These are phyloP conservation scores for Ganaspis sp. DNA, from an alignment of 1,140 invertebrate genomes.

Conservation along the genomic window DNA sequence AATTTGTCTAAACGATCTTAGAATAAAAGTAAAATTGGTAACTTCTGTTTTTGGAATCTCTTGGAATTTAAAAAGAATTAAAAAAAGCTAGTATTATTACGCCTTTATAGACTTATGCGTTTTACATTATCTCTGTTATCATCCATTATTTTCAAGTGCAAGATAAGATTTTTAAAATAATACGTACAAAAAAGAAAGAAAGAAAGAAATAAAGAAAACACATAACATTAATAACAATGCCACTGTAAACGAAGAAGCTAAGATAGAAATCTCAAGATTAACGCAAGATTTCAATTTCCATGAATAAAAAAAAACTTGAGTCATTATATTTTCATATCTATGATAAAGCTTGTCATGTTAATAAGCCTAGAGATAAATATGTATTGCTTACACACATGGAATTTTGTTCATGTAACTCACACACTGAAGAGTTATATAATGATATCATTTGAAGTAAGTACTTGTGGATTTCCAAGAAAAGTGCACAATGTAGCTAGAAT, in stretches of 20 bases:
- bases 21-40: too few relatives aligned
- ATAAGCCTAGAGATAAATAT: background rate
- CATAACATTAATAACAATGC: background rate
- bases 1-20: too few relatives aligned
- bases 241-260: background rate
- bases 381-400: background rate
- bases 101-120: too few relatives aligned
- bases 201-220: background rate
- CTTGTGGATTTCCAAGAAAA: conserved; percentile 5
- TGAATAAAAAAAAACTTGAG: conserved; percentile 7
- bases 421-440: background rate
- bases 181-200: too few relatives aligned
- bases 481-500: conserved; percentile 3
- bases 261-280: background rate
- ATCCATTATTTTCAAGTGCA: too few relatives aligned
- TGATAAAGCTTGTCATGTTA: background rate
- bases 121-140: too few relatives aligned
- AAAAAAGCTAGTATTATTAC: too few relatives aligned
- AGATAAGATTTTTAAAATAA: too few relatives aligned
- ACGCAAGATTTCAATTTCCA: background rate
- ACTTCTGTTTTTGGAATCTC: too few relatives aligned
- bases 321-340: conserved; percentile 18
- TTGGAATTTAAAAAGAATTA: too few relatives aligned
- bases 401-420: background rate
- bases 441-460: conserved; percentile 3